Evolutionary conservation across 2,113 vertebrate species (phyloP), one percentile per base, ranked within the genome.

Genomic region (Pomatorhinus ruficollis): DNA sequence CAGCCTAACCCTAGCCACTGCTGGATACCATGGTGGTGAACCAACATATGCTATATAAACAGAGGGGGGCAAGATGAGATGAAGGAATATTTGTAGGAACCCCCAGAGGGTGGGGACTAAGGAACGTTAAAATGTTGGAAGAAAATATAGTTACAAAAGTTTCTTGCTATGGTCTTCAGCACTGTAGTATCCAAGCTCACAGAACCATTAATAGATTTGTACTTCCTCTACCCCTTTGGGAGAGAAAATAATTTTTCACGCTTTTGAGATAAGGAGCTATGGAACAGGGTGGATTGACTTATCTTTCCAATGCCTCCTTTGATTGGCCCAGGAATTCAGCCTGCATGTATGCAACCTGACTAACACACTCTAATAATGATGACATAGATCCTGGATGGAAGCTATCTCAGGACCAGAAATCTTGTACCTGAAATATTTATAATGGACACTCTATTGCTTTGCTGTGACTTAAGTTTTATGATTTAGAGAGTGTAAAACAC

Each of bases 11-110:
- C 33, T 28, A 87, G 49, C 5, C n/a, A 50, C 54, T 71, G 39
- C 60, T 94, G 69, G 31, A 60, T 84, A 52, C 57, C 83, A 35
- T 33, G 2, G 2, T 39, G 30, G 39, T 54, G 40, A 76, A 77
- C 17, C 10, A 28, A 39, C 0, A 0, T 20, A n/a, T 0, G 2
- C 65, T 52, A 30, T 8, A n/a, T 31, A 78, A 87, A 59, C 20
- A 80, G 52, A 79, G 40, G 30, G 40, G 30, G 27, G 9, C 22
- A 80, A 80, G 42, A 45, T 0, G 4, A 86, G n/a, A 60, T 35
- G 53, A 16, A 82, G 21, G 10, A 74, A 42, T 54, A 64, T 75
- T 59, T 87, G 47, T 45, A 68, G 44, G 61, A 85, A 64, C 60
- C 82, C 19, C 11, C 11, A 37, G 35, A 79, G n/a, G 2, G 2